Evolutionary conservation across 2,888 invertebrate genomes (phyloP).

Genomic region (Epiblema foenella): DNA sequence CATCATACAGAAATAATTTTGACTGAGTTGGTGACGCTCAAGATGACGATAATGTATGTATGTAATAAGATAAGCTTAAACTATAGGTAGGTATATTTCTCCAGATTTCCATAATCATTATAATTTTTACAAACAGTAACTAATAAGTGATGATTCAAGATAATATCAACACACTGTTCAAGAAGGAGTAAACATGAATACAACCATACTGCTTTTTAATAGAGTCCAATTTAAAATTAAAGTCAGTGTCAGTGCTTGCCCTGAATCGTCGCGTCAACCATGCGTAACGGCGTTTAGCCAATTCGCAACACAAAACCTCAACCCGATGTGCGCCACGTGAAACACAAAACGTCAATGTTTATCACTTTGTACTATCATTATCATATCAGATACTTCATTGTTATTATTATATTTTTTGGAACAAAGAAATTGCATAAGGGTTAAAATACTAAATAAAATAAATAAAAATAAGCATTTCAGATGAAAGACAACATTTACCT

Average conservation of each 20-base stretch:
- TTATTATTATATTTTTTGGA: slow-evolving; percentile 11
- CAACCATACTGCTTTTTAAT: not conserved
- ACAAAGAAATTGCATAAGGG: not conserved
- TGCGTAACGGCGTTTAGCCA: slow-evolving; percentile 37
- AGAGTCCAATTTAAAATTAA: not conserved
- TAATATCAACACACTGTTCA: not conserved
- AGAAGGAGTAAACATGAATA: not conserved
- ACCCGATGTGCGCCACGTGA: slow-evolving; percentile 57
- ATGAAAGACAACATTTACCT: too few relatives aligned
- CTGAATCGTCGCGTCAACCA: slow-evolving; percentile 23
- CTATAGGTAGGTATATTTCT: too few relatives aligned
- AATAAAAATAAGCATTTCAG: too few relatives aligned
- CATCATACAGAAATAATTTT: too few relatives aligned
- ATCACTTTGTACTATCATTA: slow-evolving; percentile 34
- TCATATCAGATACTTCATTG: slow-evolving; percentile 46
- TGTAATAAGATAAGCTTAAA: too few relatives aligned
- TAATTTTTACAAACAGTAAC: not conserved
- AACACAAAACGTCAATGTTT: slow-evolving; percentile 63
- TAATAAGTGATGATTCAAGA: not conserved
- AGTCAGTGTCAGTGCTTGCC: not conserved
- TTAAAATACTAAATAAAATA: not conserved
- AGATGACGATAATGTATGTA: too few relatives aligned
- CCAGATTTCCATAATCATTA: too few relatives aligned
- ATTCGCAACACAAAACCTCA: slow-evolving; percentile 73
- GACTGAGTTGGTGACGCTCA: too few relatives aligned